These are phyloP conservation scores for Cryptoblepharus egeriae DNA, from an alignment of 2,797 vertebrate species.

Conservation along the genomic window DNA sequence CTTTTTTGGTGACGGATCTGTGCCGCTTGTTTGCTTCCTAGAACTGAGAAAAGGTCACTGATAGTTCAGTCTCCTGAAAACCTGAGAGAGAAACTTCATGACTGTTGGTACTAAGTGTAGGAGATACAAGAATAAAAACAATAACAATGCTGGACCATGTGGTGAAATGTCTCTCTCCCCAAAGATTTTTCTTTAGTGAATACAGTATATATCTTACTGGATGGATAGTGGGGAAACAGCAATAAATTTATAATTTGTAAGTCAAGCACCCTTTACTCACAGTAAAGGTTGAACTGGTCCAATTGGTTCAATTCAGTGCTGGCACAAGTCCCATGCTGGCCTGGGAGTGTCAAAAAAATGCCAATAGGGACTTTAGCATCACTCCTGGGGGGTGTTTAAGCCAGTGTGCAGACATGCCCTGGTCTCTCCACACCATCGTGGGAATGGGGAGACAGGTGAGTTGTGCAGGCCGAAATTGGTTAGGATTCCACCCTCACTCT, in stretches of 20 bases:
- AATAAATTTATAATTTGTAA: background rate
- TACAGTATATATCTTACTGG: background rate
- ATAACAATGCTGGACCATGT: slow-evolving; percentile 41
- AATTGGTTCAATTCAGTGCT: no score
- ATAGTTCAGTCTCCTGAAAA: slow-evolving; percentile 63
- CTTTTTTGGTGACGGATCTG: slow-evolving; percentile 47
- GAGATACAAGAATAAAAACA: slow-evolving; percentile 52
- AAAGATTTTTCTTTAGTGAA: slow-evolving; percentile 37
- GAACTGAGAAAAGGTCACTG: slow-evolving; percentile 64
- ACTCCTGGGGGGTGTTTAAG: no score
- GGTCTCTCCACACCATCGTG: no score
- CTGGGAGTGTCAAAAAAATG: no score
- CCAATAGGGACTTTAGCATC: no score
- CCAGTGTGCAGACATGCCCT: no score
- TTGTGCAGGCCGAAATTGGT: no score
- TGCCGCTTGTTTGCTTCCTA: slow-evolving; percentile 53
- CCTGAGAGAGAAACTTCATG: slow-evolving; percentile 40
- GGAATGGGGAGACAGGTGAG: no score
- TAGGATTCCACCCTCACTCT: no score
- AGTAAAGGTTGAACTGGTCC: no score
- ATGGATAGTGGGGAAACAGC: background rate
- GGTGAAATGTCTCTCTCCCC: slow-evolving; percentile 42
- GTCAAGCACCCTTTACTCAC: no score
- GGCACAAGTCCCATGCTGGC: no score
- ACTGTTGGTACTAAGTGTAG: slow-evolving; percentile 45